Percentiles rank a stretch among this genome's conserved stretches.
Conservation (phyloP, 2,113 vertebrate species). For the Aegotheles bennettii region DNA sequence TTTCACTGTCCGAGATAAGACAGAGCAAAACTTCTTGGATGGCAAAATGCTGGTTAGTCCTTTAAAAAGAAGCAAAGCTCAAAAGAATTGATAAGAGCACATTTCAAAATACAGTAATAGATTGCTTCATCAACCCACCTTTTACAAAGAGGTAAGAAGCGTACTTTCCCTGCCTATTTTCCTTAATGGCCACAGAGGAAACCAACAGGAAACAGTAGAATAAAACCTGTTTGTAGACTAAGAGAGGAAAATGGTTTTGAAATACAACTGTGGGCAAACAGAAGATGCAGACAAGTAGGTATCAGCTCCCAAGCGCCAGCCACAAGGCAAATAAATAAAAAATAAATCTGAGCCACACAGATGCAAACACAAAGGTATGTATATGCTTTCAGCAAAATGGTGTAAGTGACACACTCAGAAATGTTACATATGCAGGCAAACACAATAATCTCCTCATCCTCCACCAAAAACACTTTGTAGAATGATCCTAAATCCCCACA, state of each 20-base stretch:
- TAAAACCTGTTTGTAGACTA: not conserved
- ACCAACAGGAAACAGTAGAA: not conserved
- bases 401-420: not conserved
- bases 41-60: not conserved
- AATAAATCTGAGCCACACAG: not conserved
- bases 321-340: not conserved
- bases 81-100: not conserved
- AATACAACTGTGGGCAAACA: not conserved
- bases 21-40: not conserved
- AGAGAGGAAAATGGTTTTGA: not conserved
- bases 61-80: not conserved
- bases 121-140: not conserved
- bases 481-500: not conserved
- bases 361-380: not conserved
- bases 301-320: not conserved
- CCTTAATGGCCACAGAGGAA: not conserved
- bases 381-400: not conserved
- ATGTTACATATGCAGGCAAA: not conserved
- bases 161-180: not conserved
- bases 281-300: not conserved
- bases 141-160: not conserved
- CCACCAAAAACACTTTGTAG: not conserved
- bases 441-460: no score
- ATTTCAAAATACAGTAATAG: not conserved
- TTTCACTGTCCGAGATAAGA: not conserved